Percentiles rank a stretch among this genome's conserved stretches.
phyloP scores from a whole-genome alignment of 2,888 invertebrate species.

The Keiferia lycopersicella region DNA sequence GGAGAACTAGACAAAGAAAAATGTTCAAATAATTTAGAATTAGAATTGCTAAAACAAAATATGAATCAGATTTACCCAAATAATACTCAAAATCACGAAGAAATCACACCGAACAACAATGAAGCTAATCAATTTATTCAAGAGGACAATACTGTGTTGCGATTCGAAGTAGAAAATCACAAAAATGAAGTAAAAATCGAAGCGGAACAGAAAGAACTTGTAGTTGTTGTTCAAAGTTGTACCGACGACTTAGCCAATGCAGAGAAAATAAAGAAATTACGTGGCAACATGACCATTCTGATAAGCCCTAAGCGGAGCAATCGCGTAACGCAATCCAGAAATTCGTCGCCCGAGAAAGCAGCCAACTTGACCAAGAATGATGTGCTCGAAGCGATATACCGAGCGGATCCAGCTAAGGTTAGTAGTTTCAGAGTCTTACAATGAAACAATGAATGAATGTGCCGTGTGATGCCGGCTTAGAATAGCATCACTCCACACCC shows the following conservation, averaged over 20 bases:
- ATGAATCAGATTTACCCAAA: slow-evolving; percentile 51
- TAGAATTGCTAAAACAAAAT: slow-evolving; percentile 53
- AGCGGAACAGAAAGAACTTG: neutral
- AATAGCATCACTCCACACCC: no score
- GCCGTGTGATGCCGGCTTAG: no score
- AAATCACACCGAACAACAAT: neutral
- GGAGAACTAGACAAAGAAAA: slow-evolving; percentile 34
- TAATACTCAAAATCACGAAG: neutral
- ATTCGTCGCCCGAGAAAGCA: slow-evolving; percentile 40
- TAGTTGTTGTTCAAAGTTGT: slow-evolving; percentile 6
- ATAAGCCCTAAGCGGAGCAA: slow-evolving; percentile 50
- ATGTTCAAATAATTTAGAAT: slow-evolving; percentile 42
- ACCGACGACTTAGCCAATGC: slow-evolving; percentile 26
- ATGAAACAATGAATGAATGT: no score
- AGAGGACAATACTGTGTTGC: neutral
- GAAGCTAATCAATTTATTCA: neutral
- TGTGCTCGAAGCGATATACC: slow-evolving; percentile 47
- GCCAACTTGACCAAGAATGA: slow-evolving; percentile 46
- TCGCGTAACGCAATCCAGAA: slow-evolving; percentile 20
- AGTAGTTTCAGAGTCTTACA: neutral
- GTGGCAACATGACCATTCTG: slow-evolving; percentile 53
- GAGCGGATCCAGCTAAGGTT: slow-evolving; percentile 6
- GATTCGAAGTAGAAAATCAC: slow-evolving; percentile 8
- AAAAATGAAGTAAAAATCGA: slow-evolving; percentile 11
- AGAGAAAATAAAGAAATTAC: slow-evolving; percentile 33